Base-by-base conservation (phyloP, 2,888 invertebrate species). In the Urechis unicinctus region DNA sequence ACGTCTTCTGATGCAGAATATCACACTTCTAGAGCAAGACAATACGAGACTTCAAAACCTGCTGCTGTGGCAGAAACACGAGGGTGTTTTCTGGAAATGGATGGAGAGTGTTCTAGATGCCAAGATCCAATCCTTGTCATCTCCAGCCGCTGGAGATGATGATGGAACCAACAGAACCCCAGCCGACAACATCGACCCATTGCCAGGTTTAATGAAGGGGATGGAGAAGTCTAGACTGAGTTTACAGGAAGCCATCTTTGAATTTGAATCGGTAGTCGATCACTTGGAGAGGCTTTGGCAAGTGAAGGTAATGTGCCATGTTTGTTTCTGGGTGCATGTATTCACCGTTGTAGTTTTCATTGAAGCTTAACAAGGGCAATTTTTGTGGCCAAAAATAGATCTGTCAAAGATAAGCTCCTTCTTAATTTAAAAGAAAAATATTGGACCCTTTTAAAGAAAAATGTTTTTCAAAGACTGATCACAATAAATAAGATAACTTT, bases 81-180 rank as follows among this genome's bases (percentile, higher is more conserved):
- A 75, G 53, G 67, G 71, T 43, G 54, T 68, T 17, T 76, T 75
- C 59, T 76, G 74, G 74, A 69, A 70, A 51, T 76, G 76, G 76
- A 75, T 76, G 76, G 71, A 69, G 41, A 72, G 71, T 63, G 70
- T 73, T 1, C 55, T 73, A 26, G 70, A 69, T 42, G 62, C 67
- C 24, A 48, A 44, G 42, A 51, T 44, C 9, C 26, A n/a, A n/a
- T n/a, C n/a, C n/a, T n/a, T n/a, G n/a, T n/a, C n/a, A n/a, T n/a
- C n/a, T n/a, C n/a, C 6, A 5, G 22, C 36, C 4, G 42, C 6
- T 24, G 26, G 46, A 22, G 25, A 17, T 9, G 21, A 6, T 5
- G 45, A 47, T 9, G 21, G 47, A 13, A 5, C 9, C 47, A 48
- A 9, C 48, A 48, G 48, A 9, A 9, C 6, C 13, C 13, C 44